phyloP scores from a whole-genome alignment of 2,797 vertebrate species.

The Neopelma chrysocephalum region DNA sequence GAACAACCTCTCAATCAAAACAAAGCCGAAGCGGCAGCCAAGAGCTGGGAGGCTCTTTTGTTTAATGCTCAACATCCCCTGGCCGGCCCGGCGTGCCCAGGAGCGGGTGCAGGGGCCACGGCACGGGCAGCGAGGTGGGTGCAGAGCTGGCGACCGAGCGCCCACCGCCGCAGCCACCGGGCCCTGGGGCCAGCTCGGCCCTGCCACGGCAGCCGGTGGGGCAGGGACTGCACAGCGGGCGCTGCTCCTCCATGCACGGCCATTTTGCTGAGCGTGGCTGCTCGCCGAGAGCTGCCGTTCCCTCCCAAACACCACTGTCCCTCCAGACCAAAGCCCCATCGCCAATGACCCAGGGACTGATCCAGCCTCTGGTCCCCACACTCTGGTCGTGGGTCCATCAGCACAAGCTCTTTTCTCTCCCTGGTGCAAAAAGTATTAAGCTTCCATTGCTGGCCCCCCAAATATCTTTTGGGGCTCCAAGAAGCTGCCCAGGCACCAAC shows the following conservation, averaged over 20 bases:
- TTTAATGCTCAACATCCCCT: constrained; percentile 41
- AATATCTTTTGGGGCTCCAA: not conserved
- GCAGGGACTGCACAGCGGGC: not conserved
- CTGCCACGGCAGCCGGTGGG: fast-evolving
- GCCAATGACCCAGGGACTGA: not conserved
- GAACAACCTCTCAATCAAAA: constrained; percentile 69
- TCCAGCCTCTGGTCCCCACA: fast-evolving
- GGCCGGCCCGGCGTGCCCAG: not conserved
- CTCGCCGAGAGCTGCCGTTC: fast-evolving
- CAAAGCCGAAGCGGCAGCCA: constrained; percentile 61
- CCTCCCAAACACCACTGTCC: not conserved
- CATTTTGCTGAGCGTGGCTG: constrained; percentile 10
- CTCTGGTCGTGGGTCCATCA: fast-evolving
- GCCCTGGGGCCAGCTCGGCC: not conserved
- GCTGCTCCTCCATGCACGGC: not conserved
- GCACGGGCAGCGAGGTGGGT: not conserved
- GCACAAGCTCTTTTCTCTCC: not conserved
- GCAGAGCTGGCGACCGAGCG: not conserved
- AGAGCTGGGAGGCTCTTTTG: constrained; percentile 60
- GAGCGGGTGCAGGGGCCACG: not conserved
- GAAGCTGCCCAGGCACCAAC: not conserved
- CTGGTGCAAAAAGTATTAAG: not conserved
- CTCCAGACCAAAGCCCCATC: not conserved
- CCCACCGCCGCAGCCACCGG: not conserved
- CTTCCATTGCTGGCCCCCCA: not conserved